Base-by-base conservation (phyloP, 2,888 invertebrate species). In the Crepidodera aurea region DNA sequence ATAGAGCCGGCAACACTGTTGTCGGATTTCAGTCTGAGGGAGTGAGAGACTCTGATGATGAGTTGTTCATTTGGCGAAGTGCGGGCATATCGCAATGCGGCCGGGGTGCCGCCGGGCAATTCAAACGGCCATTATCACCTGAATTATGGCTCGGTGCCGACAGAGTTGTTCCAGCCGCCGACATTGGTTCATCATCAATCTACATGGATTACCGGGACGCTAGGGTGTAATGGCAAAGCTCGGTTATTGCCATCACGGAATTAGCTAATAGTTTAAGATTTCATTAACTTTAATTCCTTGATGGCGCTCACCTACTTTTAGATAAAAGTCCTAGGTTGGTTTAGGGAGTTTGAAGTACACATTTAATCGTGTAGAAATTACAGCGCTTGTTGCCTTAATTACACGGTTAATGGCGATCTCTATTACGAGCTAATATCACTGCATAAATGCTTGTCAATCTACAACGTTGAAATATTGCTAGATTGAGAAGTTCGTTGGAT, bases 81-180 rank as follows among this genome's bases (percentile, higher is more conserved):
- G 78, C 77, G 77, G 77, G 77, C 77, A 77, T 79, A 79, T 79
- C 78, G 78, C 78, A 77, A 78, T 79, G 77, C 78, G 78, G 75
- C 77, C 73, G 74, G 72, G 75, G 75, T 74, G 75, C 73, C 74
- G 75, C 73, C 74, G 72, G 78, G 77, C 78, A 78, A 79, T 80
- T 78, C 78, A 75, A 77, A 77, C 74, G 78, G 76, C 78, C 78
- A 80, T 81, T 81, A 81, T 77, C 81, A 81, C 80, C 80, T 81
- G 81, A 81, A 74, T 80, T 81, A 81, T 77, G 77, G 72, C 71
- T 69, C 71, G 73, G 79, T 77, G 81, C 73, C 80, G 81, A 81
- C 80, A 81, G 79, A 79, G 79, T 79, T 78, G 79, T 78, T 79
- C 75, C 75, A 78, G 66, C 72, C 74, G 75, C 71, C 74, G 75